phyloP scores from a whole-genome alignment of 2,113 vertebrate genomes.

The Silurus glanis region DNA sequence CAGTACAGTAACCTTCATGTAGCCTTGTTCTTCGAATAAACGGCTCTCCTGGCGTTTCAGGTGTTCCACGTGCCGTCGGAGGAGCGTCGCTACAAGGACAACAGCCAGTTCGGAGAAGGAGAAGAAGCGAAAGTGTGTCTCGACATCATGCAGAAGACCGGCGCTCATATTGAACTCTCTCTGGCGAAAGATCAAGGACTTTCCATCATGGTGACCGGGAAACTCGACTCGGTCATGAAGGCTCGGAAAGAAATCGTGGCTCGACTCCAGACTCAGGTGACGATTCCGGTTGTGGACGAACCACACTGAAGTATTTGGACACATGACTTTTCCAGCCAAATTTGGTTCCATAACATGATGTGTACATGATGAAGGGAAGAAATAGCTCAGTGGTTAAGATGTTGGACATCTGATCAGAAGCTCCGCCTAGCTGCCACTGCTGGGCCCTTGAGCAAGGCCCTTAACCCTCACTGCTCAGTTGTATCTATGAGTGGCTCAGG shows the following conservation, averaged over 20 bases:
- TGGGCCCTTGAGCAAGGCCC: no score
- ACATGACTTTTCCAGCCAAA: no score
- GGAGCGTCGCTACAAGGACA: constrained; percentile 81
- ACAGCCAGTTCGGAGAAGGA: constrained; percentile 79
- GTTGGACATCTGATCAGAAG: no score
- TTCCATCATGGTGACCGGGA: constrained; percentile 81
- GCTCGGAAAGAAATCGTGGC: constrained; percentile 80
- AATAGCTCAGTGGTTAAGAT: no score
- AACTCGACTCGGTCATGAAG: constrained; percentile 79
- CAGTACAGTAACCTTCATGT: no score
- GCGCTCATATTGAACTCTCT: constrained; percentile 79
- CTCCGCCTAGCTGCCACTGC: no score
- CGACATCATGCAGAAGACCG: constrained; percentile 80
- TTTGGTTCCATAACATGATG: no score
- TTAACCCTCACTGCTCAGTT: no score
- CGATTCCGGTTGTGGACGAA: no score
- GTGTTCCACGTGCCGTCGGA: constrained; percentile 79
- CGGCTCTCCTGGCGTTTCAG: constrained; percentile 48
- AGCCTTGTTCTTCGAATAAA: not conserved
- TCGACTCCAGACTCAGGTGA: constrained; percentile 78
- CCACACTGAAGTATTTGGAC: not conserved
- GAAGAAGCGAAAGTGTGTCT: constrained; percentile 79
- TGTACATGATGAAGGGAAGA: no score
- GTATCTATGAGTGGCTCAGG: no score
- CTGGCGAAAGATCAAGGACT: constrained; percentile 80